These are phyloP conservation scores for Caloenas nicobarica DNA, from an alignment of 2,113 vertebrate genomes.

Conservation along the genomic window DNA sequence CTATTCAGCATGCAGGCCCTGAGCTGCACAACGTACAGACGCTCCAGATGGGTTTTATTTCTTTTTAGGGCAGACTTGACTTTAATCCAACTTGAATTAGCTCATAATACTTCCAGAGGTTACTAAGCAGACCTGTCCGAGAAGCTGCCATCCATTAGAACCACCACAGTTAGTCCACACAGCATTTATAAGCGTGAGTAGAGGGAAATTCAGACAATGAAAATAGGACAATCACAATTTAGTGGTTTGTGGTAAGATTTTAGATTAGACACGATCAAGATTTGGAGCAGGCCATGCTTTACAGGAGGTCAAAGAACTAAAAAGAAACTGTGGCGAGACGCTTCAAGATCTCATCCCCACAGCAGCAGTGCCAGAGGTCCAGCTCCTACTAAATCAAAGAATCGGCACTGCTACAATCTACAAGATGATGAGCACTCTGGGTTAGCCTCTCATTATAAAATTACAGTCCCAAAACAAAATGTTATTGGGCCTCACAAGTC, in stretches of 20 bases:
- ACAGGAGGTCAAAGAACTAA: not conserved
- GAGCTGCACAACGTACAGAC: not conserved
- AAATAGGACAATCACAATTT: not conserved
- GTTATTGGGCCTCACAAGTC: not conserved
- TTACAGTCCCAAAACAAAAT: not conserved
- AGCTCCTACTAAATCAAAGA: not conserved
- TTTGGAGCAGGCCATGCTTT: not conserved
- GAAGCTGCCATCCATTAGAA: not conserved
- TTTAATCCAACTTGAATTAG: conserved; percentile 21
- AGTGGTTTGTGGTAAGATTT: not conserved
- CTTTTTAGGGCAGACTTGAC: conserved; percentile 8
- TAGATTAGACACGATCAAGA: not conserved
- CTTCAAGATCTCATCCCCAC: not conserved
- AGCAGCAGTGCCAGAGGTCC: not conserved
- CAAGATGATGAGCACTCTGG: not conserved
- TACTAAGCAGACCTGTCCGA: not conserved
- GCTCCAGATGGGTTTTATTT: not conserved
- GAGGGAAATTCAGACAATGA: not conserved
- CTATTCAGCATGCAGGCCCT: not conserved
- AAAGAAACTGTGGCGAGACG: not conserved
- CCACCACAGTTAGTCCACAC: not conserved
- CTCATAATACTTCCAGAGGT: not conserved
- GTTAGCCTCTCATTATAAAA: not conserved
- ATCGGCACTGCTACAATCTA: not conserved
- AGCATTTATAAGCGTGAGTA: not conserved